Base-by-base conservation (phyloP, 2,888 invertebrate species). In the Drosophila borborema region DNA sequence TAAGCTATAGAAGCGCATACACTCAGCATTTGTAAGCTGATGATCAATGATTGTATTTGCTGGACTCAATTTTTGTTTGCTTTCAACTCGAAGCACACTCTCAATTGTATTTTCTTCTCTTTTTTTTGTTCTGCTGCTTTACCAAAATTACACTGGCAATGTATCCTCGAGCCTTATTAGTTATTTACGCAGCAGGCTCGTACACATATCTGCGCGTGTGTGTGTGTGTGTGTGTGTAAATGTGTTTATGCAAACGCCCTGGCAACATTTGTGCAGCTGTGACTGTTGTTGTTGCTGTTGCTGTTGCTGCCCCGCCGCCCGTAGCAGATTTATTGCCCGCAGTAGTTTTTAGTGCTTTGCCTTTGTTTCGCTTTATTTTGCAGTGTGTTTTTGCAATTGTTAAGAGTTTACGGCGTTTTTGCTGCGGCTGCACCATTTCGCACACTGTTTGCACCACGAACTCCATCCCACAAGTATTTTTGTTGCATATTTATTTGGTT, bases 381-480 rank as follows among this genome's bases (percentile, higher is more conserved):
- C 48, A 64, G 61, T 70, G 62, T 77, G 78, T 75, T 78, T 74
- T 82, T 82, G 74, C 81, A 72, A 87, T 85, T 85, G 85, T 89
- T 89, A 66, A 89, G 87, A 89, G 86, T 86, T 86, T 86, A 82
- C 77, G 75, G 82, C 71, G 75, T 84, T 86, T 84, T 85, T 86
- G 87, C 85, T 89, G 82, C 73, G 84, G 73, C 87, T 87, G 74
- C 64, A 74, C 82, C 87, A 82, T 84, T 86, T 82, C 72, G 82
- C 80, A 82, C 80, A 89, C 82, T 62, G 72, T 72, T 83, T 75
- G 55, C 84, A 71, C 79, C 74, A 68, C 64, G 66, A 55, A 61
- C 60, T 48, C 53, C 18, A 48, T 55, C 61, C 63, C 74, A 74
- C 61, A 60, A 65, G 74, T 72, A 49, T 74, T 73, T 82, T 82